Percentiles rank a stretch among this genome's conserved stretches.
These are phyloP conservation scores for Passer montanus DNA, from an alignment of 2,113 vertebrate genomes.

Conservation along the genomic window DNA sequence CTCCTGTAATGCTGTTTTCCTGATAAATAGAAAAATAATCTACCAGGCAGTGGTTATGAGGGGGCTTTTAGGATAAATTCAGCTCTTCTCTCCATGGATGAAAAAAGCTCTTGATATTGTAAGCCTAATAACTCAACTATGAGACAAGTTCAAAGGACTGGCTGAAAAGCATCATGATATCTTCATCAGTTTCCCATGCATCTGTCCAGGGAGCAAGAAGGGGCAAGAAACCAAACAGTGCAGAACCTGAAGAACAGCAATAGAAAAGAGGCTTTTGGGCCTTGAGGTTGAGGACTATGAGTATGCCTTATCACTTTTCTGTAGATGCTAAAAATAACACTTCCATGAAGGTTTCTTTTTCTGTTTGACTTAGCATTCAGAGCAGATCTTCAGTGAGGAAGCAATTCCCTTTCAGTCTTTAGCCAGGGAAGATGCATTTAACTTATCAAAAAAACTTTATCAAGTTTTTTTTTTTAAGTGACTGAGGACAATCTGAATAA, in stretches of 20 bases:
- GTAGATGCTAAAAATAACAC: background rate
- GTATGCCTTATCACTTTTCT: background rate
- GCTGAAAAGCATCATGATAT: background rate
- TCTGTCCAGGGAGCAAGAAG: background rate
- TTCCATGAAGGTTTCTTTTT: background rate
- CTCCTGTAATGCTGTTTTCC: background rate
- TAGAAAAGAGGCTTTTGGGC: background rate
- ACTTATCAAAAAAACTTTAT: background rate
- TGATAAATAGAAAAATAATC: background rate
- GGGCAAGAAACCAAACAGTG: background rate
- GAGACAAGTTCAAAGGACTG: background rate
- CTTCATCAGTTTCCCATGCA: background rate
- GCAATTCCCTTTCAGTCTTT: background rate
- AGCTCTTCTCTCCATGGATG: background rate
- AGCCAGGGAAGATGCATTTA: background rate
- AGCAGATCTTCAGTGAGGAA: background rate
- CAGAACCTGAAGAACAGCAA: background rate
- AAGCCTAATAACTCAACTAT: background rate
- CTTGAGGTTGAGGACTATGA: background rate
- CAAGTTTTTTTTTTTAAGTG: background rate
- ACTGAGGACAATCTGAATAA: background rate
- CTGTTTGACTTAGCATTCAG: background rate
- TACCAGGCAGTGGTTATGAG: background rate
- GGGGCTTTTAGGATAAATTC: background rate
- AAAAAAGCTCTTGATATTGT: background rate